Base-by-base conservation (phyloP, 2,797 vertebrate species). In the Gadopsis marmoratus region DNA sequence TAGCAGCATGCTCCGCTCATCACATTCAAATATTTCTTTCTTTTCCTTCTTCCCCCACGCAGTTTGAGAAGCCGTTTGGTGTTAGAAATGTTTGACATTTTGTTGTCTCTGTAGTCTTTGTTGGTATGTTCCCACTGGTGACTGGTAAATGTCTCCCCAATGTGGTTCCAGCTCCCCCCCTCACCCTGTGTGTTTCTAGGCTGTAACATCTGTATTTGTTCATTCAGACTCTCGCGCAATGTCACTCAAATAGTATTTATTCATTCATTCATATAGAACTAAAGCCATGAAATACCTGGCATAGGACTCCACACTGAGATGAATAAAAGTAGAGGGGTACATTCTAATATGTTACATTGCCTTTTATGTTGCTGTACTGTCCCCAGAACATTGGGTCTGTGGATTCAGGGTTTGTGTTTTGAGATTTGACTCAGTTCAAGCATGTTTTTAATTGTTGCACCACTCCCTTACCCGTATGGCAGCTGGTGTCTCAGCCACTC, bases 1-100 rank as follows among this genome's bases (percentile, higher is more conserved):
- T 39, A 55, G 56, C 59, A 54, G 89, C 90, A 91, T 89, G 88
- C 23, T 69, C 54, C 45, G n/a, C 69, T 74, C 68, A 19, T 54
- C 39, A 39, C 35, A 11, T 45, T 31, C 47, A 21, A 3, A 7
- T 41, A 16, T 66, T 68, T 35, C 3, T 62, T 65, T 76, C 2
- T 50, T 35, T 29, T 68, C 26, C 26, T 53, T 9, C 41, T 16
- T 47, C 14, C 9, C 59, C 21, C 35, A 17, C 50, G 37, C 78
- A 80, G 68, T 84, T 37, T 76, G 33, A 59, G 23, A 59, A 43
- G 60, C 60, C 16, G 55, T 71, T 61, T 51, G 55, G 53, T 74
- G 68, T 66, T 33, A 41, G 23, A 65, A 8, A 31, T 66, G 35
- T 80, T 45, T 63, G 8, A 19, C 61, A 43, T 82, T 53, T 67